Evolutionary conservation across 92 coral and sea anemone genomes (phyloP).

Genomic region (Parazoanthus darwini): DNA sequence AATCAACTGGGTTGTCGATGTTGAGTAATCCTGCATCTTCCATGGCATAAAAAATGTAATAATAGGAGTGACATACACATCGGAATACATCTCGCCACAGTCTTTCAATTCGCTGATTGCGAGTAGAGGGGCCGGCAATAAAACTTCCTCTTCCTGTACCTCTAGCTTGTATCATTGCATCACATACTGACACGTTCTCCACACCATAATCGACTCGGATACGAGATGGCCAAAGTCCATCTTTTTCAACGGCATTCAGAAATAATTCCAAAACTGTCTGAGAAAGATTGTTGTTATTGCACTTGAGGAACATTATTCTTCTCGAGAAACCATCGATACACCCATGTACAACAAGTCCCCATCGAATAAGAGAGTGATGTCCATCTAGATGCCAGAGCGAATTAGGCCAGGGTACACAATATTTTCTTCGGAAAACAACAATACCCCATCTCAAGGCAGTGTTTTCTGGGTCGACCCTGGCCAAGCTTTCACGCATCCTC

Average conservation of each 20-base stretch:
- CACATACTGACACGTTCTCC: no score
- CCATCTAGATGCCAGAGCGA: conserved; percentile 50
- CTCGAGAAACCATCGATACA: conserved; percentile 55
- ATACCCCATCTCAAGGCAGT: conserved; percentile 21
- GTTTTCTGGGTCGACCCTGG: conserved; percentile 24
- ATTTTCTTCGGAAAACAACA: conserved; percentile 23
- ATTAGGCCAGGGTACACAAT: conserved; percentile 50
- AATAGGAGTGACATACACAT: no score
- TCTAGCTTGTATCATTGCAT: no score
- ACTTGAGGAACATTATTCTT: conserved; percentile 46
- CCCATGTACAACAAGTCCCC: conserved; percentile 53
- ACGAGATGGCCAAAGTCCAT: conserved; percentile 39
- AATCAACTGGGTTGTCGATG: no score
- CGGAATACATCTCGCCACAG: not conserved
- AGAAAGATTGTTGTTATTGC: conserved; percentile 55
- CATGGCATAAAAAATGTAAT: no score
- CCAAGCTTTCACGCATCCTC: conserved; percentile 32
- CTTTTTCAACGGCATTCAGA: conserved; percentile 46
- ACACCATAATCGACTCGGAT: no score
- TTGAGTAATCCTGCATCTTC: no score
- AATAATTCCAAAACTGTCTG: conserved; percentile 57
- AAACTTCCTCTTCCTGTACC: no score
- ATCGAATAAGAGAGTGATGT: conserved; percentile 46
- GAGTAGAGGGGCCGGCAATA: no score
- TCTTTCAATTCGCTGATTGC: no score